Evolutionary conservation across 1,140 invertebrate species (phyloP), one percentile per base, ranked within the genome.

Genomic region (Bilobella aurantiaca): DNA sequence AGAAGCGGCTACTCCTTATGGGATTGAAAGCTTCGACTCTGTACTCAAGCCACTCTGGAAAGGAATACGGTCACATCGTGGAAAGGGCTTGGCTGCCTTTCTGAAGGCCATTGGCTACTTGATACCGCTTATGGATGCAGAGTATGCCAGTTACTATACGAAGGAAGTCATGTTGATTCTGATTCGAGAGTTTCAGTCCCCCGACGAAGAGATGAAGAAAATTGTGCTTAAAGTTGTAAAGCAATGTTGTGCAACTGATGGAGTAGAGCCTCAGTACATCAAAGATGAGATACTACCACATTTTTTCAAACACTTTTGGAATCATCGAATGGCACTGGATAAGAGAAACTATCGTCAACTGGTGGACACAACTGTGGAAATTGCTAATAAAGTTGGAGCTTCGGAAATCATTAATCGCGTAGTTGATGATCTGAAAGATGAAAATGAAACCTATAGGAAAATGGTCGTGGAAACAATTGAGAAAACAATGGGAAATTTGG

Each of bases 401-500:
- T 95, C 94, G 0, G 96, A 99, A 83, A 99, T 99, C 65, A 95
- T 99, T 62, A 94, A 94, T 76, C 84, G 96, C 61, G 93, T 99
- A 47, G 97, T 99, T 0, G 96, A 99, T 75, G 96, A 99, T 80
- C 80, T 99, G 32, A 99, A 99, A 80, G 96, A 99, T 78, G 96
- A 99, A 80, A 98, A 98, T 78, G 97, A 99, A 78, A 93, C 98
- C 74, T 99, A 99, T 78, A 83, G 97, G 67, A 99, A 99, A 82
- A 99, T 99, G 96, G 96, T 99, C 0, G 99, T 99, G 94, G 97
- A 99, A 78, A 98, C 94, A 0, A 98, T 99, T 68, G 97, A 99
- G 77, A 99, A 99, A 78, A 92, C 98, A 64, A 93, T 99, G 85
- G 91, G 90, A 3, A 96, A 97, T 78, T 81, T 99, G 23, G 97